These are phyloP conservation scores for Phenganax subtilis DNA, from an alignment of 92 coral and sea anemone species.

Conservation along the genomic window DNA sequence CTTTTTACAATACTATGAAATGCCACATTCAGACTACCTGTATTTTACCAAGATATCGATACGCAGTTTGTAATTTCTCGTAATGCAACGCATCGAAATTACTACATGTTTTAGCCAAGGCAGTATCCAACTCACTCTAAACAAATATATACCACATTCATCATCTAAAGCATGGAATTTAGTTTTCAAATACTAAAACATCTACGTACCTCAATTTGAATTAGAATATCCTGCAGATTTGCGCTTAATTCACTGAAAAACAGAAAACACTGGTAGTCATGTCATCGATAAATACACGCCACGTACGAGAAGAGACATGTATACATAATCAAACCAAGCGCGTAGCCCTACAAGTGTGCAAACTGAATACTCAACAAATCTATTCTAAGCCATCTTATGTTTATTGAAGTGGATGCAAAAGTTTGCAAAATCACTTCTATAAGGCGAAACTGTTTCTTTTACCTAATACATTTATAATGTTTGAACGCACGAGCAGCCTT, in stretches of 20 bases:
- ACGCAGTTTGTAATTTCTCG: slow-evolving; percentile 85
- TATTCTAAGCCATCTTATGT: neutral
- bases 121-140: slow-evolving; percentile 87
- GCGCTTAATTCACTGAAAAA: slow-evolving; percentile 82
- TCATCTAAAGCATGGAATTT: neutral
- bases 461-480: slow-evolving; percentile 94
- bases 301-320: no score
- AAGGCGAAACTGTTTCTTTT: neutral
- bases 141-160: neutral
- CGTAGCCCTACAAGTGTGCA: neutral
- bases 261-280: neutral
- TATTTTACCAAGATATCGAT: slow-evolving; percentile 90
- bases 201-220: slow-evolving; percentile 79
- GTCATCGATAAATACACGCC: no score
- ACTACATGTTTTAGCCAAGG: slow-evolving; percentile 77
- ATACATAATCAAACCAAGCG: neutral
- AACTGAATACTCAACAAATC: neutral
- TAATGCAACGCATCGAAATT: slow-evolving; percentile 88
- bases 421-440: neutral
- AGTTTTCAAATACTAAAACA: neutral
- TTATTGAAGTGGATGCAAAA: no score
- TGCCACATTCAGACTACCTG: slow-evolving; percentile 49
- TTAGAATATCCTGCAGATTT: slow-evolving; percentile 88
- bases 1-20: neutral
- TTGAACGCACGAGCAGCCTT: slow-evolving; percentile 97